These are phyloP conservation scores for Thecocarcelia acutangulata DNA, from an alignment of 2,888 invertebrate species.

Conservation along the genomic window DNA sequence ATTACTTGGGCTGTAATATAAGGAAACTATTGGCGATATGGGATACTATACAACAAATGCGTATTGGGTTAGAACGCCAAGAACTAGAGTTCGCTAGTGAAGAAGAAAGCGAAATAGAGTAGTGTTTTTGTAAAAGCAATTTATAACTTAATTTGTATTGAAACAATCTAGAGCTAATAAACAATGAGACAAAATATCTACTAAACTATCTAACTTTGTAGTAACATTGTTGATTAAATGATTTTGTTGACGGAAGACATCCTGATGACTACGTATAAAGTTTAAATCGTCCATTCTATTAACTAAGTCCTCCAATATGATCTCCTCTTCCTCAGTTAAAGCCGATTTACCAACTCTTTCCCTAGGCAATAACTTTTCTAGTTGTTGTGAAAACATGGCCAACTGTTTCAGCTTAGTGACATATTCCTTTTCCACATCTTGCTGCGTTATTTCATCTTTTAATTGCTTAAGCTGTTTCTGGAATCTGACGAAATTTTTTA, in stretches of 20 bases:
- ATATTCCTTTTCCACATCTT: slow-evolving; percentile 71
- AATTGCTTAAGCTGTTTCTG: slow-evolving; percentile 73
- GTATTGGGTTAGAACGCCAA: slow-evolving; percentile 38
- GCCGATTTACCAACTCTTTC: slow-evolving; percentile 70
- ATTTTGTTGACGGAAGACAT: slow-evolving; percentile 64
- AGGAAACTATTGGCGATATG: slow-evolving; percentile 76
- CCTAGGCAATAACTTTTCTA: slow-evolving; percentile 74
- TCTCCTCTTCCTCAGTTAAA: slow-evolving; percentile 73
- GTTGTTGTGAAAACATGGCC: slow-evolving; percentile 74
- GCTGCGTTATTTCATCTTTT: slow-evolving; percentile 67
- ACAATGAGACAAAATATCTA: slow-evolving; percentile 75
- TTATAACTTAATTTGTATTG: slow-evolving; percentile 63
- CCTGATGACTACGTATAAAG: slow-evolving; percentile 73
- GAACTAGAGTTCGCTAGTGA: slow-evolving; percentile 50
- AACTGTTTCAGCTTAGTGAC: slow-evolving; percentile 72
- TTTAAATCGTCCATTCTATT: slow-evolving; percentile 75
- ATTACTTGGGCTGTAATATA: slow-evolving; percentile 74
- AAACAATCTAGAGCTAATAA: slow-evolving; percentile 75
- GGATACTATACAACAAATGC: slow-evolving; percentile 73
- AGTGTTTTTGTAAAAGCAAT: slow-evolving; percentile 25
- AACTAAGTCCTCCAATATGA: slow-evolving; percentile 71
- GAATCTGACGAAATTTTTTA: slow-evolving; percentile 75
- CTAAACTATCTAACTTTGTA: slow-evolving; percentile 73
- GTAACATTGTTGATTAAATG: slow-evolving; percentile 12
- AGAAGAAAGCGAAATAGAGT: slow-evolving; percentile 22